These are phyloP conservation scores for Philotrypesis tridentata DNA, from an alignment of 1,140 invertebrate species.

Conservation along the genomic window DNA sequence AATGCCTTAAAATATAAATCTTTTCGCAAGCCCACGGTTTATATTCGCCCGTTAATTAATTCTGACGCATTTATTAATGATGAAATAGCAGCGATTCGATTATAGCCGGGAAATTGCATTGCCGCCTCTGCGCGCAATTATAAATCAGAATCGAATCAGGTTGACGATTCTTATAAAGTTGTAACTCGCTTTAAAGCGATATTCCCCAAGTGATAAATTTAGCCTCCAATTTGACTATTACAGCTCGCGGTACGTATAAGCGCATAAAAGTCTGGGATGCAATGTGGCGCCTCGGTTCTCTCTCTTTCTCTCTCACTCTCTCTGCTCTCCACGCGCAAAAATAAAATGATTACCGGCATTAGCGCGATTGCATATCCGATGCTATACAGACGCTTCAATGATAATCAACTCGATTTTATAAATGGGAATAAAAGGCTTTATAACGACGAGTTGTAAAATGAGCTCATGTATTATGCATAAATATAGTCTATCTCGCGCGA, in stretches of 20 bases:
- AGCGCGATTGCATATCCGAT: not conserved
- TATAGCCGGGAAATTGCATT: slow-evolving; percentile 37
- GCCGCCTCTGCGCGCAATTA: slow-evolving; percentile 23
- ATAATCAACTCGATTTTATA: slow-evolving; percentile 34
- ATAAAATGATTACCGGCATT: not conserved
- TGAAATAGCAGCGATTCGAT: slow-evolving; percentile 40
- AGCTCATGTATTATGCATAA: slow-evolving; percentile 12
- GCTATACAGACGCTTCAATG: slow-evolving; percentile 11
- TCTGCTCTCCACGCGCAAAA: not conserved
- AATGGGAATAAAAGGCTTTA: slow-evolving; percentile 18
- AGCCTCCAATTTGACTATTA: not conserved
- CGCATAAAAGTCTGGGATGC: not conserved
- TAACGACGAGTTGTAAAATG: slow-evolving; percentile 14
- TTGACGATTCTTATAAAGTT: slow-evolving; percentile 1
- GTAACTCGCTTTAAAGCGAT: not conserved
- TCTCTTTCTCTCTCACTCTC: no score
- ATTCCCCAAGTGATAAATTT: not conserved
- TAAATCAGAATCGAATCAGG: slow-evolving; percentile 34
- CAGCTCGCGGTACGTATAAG: not conserved
- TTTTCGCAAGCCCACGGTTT: not conserved
- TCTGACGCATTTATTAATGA: slow-evolving; percentile 35
- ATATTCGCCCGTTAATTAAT: slow-evolving; percentile 42
- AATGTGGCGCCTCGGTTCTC: not conserved
- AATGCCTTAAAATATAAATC: slow-evolving; percentile 30
- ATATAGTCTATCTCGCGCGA: not conserved